These are phyloP conservation scores for Heliopora coerulea DNA, from an alignment of 92 coral and sea anemone species.

Conservation along the genomic window DNA sequence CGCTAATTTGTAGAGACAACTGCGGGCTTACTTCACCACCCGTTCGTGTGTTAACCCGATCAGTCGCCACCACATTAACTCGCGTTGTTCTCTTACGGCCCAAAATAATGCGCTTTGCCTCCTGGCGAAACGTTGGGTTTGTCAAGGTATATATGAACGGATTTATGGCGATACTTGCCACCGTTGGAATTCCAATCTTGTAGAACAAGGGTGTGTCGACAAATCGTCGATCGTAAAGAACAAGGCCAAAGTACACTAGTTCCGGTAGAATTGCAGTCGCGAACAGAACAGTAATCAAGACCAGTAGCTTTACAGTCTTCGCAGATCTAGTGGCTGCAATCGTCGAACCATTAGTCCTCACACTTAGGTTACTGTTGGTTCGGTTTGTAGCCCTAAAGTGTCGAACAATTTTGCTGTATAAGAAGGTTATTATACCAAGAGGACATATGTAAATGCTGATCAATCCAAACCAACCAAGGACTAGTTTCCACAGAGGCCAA, in stretches of 20 bases:
- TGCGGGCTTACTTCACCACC: too few relatives aligned
- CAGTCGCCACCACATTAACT: too few relatives aligned
- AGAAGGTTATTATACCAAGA: not conserved
- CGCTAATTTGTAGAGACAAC: too few relatives aligned
- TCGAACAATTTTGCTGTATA: not conserved
- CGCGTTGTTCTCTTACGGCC: too few relatives aligned
- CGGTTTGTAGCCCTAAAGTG: not conserved
- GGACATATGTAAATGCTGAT: not conserved
- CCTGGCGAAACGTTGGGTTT: slow-evolving; percentile 16
- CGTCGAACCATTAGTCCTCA: not conserved
- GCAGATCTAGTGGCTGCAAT: not conserved
- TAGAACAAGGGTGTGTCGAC: slow-evolving; percentile 22
- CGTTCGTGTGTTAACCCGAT: too few relatives aligned
- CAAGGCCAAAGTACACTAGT: slow-evolving; percentile 12
- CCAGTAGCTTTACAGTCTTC: not conserved
- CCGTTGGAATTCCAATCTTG: slow-evolving; percentile 19
- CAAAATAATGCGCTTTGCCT: slow-evolving; percentile 2
- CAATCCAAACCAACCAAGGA: slow-evolving; percentile 11
- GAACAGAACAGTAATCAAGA: slow-evolving; percentile 5
- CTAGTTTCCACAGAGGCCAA: slow-evolving; percentile 1
- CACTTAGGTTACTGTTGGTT: not conserved
- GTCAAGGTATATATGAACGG: slow-evolving; percentile 27
- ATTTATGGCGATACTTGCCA: slow-evolving; percentile 14
- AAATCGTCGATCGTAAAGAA: not conserved
- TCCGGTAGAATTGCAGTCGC: slow-evolving; percentile 7